Evolutionary conservation across 2,888 invertebrate species (phyloP).

Genomic region (Nemotelus nigrinus): DNA sequence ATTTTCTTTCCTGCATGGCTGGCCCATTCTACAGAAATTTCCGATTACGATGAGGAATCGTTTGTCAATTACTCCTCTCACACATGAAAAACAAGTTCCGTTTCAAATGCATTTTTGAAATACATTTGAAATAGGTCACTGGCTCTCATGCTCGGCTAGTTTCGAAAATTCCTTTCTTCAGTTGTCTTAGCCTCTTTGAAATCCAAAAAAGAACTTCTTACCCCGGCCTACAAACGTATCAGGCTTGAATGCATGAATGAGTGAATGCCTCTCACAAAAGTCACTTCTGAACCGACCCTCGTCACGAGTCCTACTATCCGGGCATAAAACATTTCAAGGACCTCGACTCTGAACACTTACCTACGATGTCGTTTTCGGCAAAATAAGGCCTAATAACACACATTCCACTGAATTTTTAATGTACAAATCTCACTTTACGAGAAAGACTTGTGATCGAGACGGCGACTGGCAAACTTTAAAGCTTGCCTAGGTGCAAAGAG

Average conservation of each 20-base stretch:
- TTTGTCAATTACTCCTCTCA: no score
- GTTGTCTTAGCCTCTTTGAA: no score
- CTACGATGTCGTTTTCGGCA: not conserved
- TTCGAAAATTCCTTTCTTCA: no score
- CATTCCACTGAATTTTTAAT: constrained; percentile 26
- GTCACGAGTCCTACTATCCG: not conserved
- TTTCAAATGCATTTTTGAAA: no score
- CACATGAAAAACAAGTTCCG: no score
- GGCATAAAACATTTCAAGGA: not conserved
- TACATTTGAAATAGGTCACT: no score
- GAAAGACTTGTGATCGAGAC: not conserved
- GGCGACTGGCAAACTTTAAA: not conserved
- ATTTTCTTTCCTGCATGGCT: no score
- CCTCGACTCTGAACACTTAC: not conserved
- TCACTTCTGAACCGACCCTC: not conserved
- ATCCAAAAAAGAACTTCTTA: no score
- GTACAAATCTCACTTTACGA: constrained; percentile 5
- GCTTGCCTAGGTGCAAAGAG: not conserved
- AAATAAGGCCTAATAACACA: constrained; percentile 21
- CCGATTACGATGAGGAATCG: no score
- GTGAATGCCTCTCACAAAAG: not conserved
- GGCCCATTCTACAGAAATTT: no score
- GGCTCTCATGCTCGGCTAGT: no score
- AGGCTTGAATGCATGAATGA: not conserved
- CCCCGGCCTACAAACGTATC: no score